Percentiles rank a stretch among this genome's conserved stretches.
Conservation (phyloP, 2,888 invertebrate species). For the Parochlus steinenii region DNA sequence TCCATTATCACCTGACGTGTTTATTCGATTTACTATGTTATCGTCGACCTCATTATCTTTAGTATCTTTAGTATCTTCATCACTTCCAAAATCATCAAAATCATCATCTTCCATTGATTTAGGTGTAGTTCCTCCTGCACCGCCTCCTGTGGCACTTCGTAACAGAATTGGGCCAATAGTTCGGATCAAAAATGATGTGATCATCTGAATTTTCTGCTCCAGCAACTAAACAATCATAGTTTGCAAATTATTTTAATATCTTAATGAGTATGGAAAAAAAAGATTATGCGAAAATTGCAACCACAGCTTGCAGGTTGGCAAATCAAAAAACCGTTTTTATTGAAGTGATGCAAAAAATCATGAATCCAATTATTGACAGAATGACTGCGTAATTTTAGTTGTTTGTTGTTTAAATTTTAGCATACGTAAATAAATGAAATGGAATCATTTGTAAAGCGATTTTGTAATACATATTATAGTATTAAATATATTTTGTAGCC, state of each 20-base stretch:
- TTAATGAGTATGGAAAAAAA: too few relatives aligned
- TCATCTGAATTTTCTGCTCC: constrained; percentile 60
- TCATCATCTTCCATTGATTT: constrained; percentile 31
- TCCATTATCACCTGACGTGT: constrained; percentile 22
- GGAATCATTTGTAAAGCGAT: too few relatives aligned
- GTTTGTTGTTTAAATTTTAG: too few relatives aligned
- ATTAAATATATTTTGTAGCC: too few relatives aligned
- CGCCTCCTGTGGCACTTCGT: constrained; percentile 39
- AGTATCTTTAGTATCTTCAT: constrained; percentile 32
- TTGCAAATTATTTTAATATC: not conserved
- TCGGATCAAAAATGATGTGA: constrained; percentile 54
- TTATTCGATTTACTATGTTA: constrained; percentile 14
- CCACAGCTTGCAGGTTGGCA: too few relatives aligned
- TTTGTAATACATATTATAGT: too few relatives aligned
- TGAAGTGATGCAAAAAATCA: too few relatives aligned
- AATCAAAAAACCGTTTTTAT: too few relatives aligned
- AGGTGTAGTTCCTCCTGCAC: constrained; percentile 27
- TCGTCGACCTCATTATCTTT: constrained; percentile 14
- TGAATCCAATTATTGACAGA: too few relatives aligned
- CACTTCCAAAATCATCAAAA: constrained; percentile 35
- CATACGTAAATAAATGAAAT: too few relatives aligned
- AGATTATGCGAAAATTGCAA: too few relatives aligned
- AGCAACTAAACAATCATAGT: constrained; percentile 39
- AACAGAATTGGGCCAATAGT: constrained; percentile 59
- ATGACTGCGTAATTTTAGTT: too few relatives aligned